Conservation (phyloP, 2,888 invertebrate genomes). For the Idaea dimidiata region DNA sequence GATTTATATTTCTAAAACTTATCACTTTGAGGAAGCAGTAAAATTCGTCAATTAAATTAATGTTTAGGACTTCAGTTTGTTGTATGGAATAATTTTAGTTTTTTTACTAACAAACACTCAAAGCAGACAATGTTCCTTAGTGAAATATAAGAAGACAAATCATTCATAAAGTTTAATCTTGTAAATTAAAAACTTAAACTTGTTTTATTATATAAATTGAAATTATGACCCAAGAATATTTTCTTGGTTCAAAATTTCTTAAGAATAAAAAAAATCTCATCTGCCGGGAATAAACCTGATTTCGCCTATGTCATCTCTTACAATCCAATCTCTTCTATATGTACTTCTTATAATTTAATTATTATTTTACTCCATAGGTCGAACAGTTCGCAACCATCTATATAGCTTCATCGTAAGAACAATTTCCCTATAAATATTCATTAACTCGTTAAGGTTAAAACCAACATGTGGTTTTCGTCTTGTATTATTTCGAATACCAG, state of each 20-base stretch:
- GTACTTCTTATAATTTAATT: background rate
- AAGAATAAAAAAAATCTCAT: too few species aligned
- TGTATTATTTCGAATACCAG: slow-evolving; percentile 5
- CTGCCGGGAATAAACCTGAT: too few species aligned
- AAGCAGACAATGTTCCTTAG: background rate
- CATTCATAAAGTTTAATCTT: too few species aligned
- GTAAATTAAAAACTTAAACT: too few species aligned
- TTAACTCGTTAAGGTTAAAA: slow-evolving; percentile 21
- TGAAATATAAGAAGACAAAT: too few species aligned
- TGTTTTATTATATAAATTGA: too few species aligned
- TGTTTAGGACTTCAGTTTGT: background rate
- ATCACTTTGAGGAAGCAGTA: slow-evolving; percentile 1
- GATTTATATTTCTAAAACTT: slow-evolving; percentile 21
- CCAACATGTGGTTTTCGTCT: slow-evolving; percentile 7
- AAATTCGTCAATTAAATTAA: background rate
- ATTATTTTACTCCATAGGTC: slow-evolving; percentile 10
- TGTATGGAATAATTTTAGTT: background rate
- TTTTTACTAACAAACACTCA: background rate
- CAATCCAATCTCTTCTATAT: background rate
- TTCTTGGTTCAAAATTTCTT: too few species aligned
- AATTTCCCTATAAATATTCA: slow-evolving; percentile 22
- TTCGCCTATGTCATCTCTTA: too few species aligned
- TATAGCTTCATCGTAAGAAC: slow-evolving; percentile 23
- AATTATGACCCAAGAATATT: too few species aligned
- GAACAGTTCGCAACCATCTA: slow-evolving; percentile 12